Base-by-base conservation (phyloP, 1,140 invertebrate genomes). In the Chrysoperla carnea region DNA sequence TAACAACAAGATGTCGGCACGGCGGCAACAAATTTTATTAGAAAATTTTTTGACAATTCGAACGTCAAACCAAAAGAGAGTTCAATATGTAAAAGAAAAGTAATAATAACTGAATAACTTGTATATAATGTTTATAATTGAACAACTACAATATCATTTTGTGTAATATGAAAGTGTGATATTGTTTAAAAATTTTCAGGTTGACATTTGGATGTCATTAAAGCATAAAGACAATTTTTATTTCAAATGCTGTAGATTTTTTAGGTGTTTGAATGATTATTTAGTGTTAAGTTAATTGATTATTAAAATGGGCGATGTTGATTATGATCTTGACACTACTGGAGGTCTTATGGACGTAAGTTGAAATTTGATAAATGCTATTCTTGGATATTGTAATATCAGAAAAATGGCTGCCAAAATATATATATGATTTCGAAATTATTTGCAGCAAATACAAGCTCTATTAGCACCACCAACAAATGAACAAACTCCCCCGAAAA, bases 381-480 rank as follows among this genome's bases (percentile, higher is more conserved):
- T 41, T 43, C 23, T 11, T 31, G 11, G 39, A 12, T 36, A 2
- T 40, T n/a, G n/a, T n/a, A n/a, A 39, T 39, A 35, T 3, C 35
- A 29, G 14, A 37, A 31, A 42, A 35, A 36, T 12, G 9, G 29
- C 27, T 6, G 8, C 13, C 14, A 29, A 39, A 42, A 8, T 40
- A 41, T 1, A 15, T 40, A 43, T 33, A 7, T 37, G 36, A n/a
- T n/a, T n/a, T n/a, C n/a, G n/a, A n/a, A 8, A 29, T 35, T 41
- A 47, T 50, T 60, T 57, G 41, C 59, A 93, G 88, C 74, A 89
- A 75, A 90, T 93, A 46, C 79, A 87, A 56, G 80, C 78, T 6
- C 64, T 92, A 23, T 85, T 90, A 46, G 84, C 86, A 47, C 85
- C 87, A 12, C 88, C 87, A 31, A 67, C 76, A 15, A 83, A 77